Evolutionary conservation across 1,140 invertebrate species (phyloP).

Genomic region (Aricia agestis): DNA sequence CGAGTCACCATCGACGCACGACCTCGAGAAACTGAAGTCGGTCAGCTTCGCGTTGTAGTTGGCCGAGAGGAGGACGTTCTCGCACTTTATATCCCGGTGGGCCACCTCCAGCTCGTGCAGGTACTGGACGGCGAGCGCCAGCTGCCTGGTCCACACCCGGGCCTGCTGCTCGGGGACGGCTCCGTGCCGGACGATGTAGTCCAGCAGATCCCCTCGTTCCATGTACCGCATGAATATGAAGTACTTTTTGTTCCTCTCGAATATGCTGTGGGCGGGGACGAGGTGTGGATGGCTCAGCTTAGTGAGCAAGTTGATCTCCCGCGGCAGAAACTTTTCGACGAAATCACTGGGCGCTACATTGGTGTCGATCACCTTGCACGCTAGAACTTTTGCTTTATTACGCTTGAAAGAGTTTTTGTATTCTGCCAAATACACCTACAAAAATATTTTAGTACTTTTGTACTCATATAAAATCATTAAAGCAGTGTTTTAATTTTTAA

Average conservation of each 20-base stretch:
- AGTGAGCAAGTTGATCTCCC: slow-evolving; percentile 83
- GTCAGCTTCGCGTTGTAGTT: slow-evolving; percentile 84
- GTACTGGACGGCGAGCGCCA: slow-evolving; percentile 81
- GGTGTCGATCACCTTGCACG: slow-evolving; percentile 86
- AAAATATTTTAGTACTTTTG: neutral
- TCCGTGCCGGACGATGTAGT: slow-evolving; percentile 80
- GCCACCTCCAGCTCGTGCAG: slow-evolving; percentile 85
- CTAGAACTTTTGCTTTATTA: slow-evolving; percentile 59
- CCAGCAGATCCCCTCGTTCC: slow-evolving; percentile 81
- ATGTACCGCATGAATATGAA: slow-evolving; percentile 84
- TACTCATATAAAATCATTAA: neutral
- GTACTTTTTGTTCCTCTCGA: slow-evolving; percentile 79
- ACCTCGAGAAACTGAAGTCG: slow-evolving; percentile 87
- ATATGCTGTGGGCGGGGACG: slow-evolving; percentile 84
- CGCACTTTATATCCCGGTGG: slow-evolving; percentile 87
- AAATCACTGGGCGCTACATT: slow-evolving; percentile 84
- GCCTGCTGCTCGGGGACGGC: slow-evolving; percentile 79
- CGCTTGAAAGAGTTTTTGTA: slow-evolving; percentile 63
- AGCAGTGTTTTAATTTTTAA: neutral
- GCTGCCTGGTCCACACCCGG: slow-evolving; percentile 82
- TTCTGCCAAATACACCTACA: slow-evolving; percentile 47
- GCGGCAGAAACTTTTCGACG: slow-evolving; percentile 84
- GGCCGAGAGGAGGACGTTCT: slow-evolving; percentile 84
- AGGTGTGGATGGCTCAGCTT: slow-evolving; percentile 85
- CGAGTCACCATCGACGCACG: slow-evolving; percentile 71